Conservation (phyloP, 1,140 invertebrate genomes). For the Limonius californicus region DNA sequence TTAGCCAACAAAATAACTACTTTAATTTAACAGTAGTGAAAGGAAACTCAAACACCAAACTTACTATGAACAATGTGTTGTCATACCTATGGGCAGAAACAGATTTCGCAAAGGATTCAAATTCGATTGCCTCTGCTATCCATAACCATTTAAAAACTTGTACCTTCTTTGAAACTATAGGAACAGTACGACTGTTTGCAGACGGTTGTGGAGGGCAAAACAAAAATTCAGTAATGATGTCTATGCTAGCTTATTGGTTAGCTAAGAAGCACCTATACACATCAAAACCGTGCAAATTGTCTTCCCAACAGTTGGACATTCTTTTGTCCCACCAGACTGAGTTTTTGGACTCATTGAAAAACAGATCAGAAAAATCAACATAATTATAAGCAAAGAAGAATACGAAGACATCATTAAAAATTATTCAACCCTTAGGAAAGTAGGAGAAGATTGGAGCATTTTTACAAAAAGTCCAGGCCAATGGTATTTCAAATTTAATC, state of each 20-base stretch:
- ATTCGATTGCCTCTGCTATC: conserved; percentile 39
- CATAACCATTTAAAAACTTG: conserved; percentile 32
- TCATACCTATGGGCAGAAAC: conserved; percentile 40
- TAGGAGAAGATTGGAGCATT: no score
- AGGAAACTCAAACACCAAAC: conserved; percentile 35
- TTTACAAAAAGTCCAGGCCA: conserved; percentile 26
- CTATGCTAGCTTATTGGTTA: conserved; percentile 18
- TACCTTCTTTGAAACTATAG: conserved; percentile 23
- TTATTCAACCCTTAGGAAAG: conserved; percentile 25
- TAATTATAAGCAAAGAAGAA: conserved; percentile 28
- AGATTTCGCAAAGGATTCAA: conserved; percentile 35
- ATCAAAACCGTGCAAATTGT: conserved; percentile 11
- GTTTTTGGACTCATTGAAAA: conserved; percentile 34
- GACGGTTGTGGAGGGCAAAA: conserved; percentile 37
- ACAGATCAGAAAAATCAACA: conserved; percentile 29
- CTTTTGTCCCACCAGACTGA: conserved; percentile 30
- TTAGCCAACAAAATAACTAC: conserved; percentile 42
- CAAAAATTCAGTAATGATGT: conserved; percentile 33
- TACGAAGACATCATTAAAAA: conserved; percentile 31
- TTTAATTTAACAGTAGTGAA: conserved; percentile 43
- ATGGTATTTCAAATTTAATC: conserved; percentile 32
- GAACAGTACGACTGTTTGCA: conserved; percentile 26
- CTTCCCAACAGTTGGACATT: conserved; percentile 4
- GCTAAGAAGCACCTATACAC: conserved; percentile 11
- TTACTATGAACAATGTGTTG: conserved; percentile 34